A percentile compares a stretch with the other conserved stretches of the same genome.
These are phyloP conservation scores for Gonioctena quinquepunctata DNA, from an alignment of 1,140 invertebrate species.

Conservation along the genomic window DNA sequence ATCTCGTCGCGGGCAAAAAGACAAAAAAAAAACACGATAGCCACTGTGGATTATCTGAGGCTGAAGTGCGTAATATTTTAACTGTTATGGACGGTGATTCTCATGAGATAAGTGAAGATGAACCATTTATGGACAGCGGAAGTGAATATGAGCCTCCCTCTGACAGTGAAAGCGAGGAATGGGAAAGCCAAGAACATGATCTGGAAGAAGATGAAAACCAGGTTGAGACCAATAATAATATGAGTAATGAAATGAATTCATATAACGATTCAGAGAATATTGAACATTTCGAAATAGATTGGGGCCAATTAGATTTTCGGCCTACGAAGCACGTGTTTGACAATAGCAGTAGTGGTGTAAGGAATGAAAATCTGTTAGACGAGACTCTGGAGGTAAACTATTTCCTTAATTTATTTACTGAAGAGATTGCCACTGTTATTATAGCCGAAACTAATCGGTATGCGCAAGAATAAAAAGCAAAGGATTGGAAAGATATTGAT, in stretches of 20 bases:
- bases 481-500: neutral
- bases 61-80: slow-evolving; percentile 1
- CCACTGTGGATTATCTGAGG: too few relatives aligned
- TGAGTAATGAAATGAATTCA: neutral
- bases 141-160: slow-evolving; percentile 3
- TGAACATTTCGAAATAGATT: slow-evolving; percentile 7
- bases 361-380: neutral
- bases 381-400: neutral
- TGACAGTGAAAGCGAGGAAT: slow-evolving; percentile 11
- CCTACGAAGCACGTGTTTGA: slow-evolving; percentile 5
- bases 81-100: neutral
- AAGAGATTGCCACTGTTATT: neutral
- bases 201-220: neutral
- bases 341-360: neutral
- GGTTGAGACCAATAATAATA: neutral
- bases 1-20: neutral
- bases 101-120: neutral
- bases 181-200: neutral
- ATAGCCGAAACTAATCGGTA: neutral
- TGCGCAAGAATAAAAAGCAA: neutral
- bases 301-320: neutral
- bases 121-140: slow-evolving; percentile 1
- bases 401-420: neutral
- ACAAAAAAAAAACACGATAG: neutral
- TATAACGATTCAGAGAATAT: neutral